Evolutionary conservation across 30 jellyfish, hydroid and myxozoan genomes (phyloP).

Genomic region (Mastigias papua): DNA sequence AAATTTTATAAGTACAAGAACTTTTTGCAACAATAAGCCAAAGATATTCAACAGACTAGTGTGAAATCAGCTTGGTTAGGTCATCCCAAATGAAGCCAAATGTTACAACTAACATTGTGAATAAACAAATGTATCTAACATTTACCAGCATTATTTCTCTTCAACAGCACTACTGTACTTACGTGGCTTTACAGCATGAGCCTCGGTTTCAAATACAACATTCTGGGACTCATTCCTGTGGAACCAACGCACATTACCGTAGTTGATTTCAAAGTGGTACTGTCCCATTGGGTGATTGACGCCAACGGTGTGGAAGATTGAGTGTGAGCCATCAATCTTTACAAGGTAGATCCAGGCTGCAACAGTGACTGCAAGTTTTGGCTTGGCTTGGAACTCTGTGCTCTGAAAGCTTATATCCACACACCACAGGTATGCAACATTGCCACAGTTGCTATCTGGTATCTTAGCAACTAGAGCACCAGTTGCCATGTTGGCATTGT

Average conservation of each 20-base stretch:
- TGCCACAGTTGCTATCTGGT: slow-evolving; percentile 93
- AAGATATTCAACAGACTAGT: too few species aligned
- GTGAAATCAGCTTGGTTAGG: too few species aligned
- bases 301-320: slow-evolving; percentile 95
- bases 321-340: slow-evolving; percentile 83
- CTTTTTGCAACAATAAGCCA: too few species aligned
- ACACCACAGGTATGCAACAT: slow-evolving; percentile 92
- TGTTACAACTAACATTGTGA: too few species aligned
- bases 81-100: too few species aligned
- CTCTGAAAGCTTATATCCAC: slow-evolving; percentile 71
- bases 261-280: slow-evolving; percentile 92
- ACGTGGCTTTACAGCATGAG: slow-evolving; percentile 94
- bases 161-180: slow-evolving; percentile 1
- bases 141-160: too few species aligned
- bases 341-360: slow-evolving; percentile 95
- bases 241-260: slow-evolving; percentile 93
- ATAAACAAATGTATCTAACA: too few species aligned
- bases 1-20: too few species aligned
- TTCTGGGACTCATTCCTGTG: slow-evolving; percentile 86
- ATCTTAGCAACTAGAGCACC: slow-evolving; percentile 87
- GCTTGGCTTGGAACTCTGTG: slow-evolving; percentile 95
- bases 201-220: slow-evolving; percentile 94
- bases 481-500: slow-evolving; percentile 85
- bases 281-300: slow-evolving; percentile 87
- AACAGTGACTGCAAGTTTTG: slow-evolving; percentile 87